phyloP scores from a whole-genome alignment of 2,888 invertebrate species.

The Cheilosia grossa region DNA sequence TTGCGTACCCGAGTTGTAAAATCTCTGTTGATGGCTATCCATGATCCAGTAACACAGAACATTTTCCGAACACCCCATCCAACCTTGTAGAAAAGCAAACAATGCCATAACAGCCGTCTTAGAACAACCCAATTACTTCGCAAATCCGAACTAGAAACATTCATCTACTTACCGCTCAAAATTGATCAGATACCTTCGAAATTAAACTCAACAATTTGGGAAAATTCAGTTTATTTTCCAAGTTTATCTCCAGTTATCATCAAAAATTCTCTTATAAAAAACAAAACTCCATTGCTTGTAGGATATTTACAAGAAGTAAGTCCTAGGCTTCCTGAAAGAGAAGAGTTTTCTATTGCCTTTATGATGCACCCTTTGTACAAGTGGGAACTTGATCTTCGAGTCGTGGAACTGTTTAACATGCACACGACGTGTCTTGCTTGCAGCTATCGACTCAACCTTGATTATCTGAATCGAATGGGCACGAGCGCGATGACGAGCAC shows the following conservation, averaged over 20 bases:
- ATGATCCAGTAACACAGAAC: no score
- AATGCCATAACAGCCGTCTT: no score
- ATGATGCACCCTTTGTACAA: constrained; percentile 95
- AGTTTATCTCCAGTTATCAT: constrained; percentile 51
- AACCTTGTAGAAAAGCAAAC: no score
- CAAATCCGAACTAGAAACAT: no score
- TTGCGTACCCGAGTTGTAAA: no score
- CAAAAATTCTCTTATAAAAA: constrained; percentile 61
- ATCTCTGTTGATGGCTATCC: no score
- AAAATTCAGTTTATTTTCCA: constrained; percentile 64
- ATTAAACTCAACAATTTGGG: constrained; percentile 23
- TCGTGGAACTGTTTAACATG: constrained; percentile 99
- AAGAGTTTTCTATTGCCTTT: constrained; percentile 92
- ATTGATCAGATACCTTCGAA: not conserved
- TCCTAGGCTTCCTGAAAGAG: constrained; percentile 85
- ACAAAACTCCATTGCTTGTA: constrained; percentile 55
- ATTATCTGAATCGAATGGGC: constrained; percentile 99
- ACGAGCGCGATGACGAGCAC: constrained; percentile 98
- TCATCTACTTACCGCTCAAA: not conserved
- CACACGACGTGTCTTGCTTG: constrained; percentile 94
- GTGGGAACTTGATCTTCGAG: constrained; percentile 97
- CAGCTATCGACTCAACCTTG: constrained; percentile 96
- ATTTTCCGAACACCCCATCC: no score
- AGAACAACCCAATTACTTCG: not conserved
- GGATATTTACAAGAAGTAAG: constrained; percentile 82